Evolutionary conservation across 1,140 invertebrate species (phyloP).

Genomic region (Cotesia typhae): DNA sequence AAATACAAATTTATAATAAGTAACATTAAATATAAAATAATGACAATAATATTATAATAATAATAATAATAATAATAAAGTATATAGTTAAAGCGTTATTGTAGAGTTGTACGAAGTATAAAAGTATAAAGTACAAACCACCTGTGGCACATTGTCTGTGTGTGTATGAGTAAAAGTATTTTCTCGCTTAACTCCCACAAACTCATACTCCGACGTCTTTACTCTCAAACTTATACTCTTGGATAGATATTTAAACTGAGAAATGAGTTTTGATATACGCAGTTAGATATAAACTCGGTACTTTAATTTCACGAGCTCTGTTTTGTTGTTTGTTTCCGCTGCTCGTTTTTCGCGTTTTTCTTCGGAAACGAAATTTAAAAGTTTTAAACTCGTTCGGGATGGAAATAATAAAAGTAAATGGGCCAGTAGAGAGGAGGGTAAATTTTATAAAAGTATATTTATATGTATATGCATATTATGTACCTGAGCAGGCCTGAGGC

Average conservation of each 20-base stretch:
- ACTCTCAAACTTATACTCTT: constrained; percentile 12
- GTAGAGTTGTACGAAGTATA: too few relatives aligned
- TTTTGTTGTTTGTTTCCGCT: not conserved
- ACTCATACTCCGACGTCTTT: constrained; percentile 21
- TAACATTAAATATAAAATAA: too few relatives aligned
- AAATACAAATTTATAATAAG: too few relatives aligned
- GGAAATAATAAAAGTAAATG: not conserved
- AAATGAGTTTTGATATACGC: not conserved
- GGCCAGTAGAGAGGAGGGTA: not conserved
- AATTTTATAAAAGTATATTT: too few relatives aligned
- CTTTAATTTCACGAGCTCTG: too few relatives aligned
- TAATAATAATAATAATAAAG: too few relatives aligned
- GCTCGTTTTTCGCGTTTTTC: too few relatives aligned
- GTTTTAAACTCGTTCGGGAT: not conserved
- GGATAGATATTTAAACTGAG: not conserved
- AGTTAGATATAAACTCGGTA: not conserved
- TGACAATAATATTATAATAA: too few relatives aligned
- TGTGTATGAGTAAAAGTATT: not conserved
- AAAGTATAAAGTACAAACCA: constrained; percentile 42
- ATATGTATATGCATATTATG: constrained; percentile 42
- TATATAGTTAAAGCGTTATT: too few relatives aligned
- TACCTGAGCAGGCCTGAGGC: constrained; percentile 93
- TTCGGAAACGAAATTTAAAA: too few relatives aligned
- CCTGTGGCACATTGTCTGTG: constrained; percentile 45
- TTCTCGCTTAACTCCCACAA: not conserved